Base-by-base conservation (phyloP, 1,140 invertebrate genomes). In the Magallana ariakensis region DNA sequence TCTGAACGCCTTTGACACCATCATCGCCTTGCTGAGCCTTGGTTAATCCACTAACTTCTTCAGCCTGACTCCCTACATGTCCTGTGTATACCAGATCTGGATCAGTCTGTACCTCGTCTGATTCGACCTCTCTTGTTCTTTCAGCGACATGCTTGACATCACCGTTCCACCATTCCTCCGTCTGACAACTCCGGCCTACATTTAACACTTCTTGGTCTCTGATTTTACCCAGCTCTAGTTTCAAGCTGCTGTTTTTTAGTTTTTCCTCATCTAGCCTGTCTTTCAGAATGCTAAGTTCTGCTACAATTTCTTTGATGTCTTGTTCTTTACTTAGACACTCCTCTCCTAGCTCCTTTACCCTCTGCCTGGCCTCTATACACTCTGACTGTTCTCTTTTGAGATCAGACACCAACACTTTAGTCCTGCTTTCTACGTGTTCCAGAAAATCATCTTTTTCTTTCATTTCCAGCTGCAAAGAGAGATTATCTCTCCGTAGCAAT, bases 381-480 rank as follows among this genome's bases (percentile, higher is more conserved):
- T 58, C 57, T 58, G 13, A 54, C 8, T 60, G 0, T 54, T 81
- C 26, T 22, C 10, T 54, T 4, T 81, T 70, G 1, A 86, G 54
- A 26, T 62, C 58, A 19, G 56, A 81, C 4, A 81, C 60, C 8
- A 81, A n/a, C 8, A 62, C 56, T 15, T 54, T 33, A 3, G 56
- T 19, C 80, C 62, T 57, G 53, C 81, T 60, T 54, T 19, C 15
- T 53, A 26, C 60, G 15, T 80, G 56, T 19, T 75, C 53, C 54
- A 54, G 46, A 53, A 56, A 62, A 53, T 81, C 75, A 4, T 85
- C 53, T 57, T 83, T 87, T 70, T 83, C 54, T 82, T 82, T 82
- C 80, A 82, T 82, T 82, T 82, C 46, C 9, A 82, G 54, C 54
- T 55, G 80, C 46, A 55, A n/a, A 4, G 46, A 82, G 6, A 82